These are phyloP conservation scores for Xerus rutilus DNA, from an alignment of 2,797 vertebrate species.

Conservation along the genomic window DNA sequence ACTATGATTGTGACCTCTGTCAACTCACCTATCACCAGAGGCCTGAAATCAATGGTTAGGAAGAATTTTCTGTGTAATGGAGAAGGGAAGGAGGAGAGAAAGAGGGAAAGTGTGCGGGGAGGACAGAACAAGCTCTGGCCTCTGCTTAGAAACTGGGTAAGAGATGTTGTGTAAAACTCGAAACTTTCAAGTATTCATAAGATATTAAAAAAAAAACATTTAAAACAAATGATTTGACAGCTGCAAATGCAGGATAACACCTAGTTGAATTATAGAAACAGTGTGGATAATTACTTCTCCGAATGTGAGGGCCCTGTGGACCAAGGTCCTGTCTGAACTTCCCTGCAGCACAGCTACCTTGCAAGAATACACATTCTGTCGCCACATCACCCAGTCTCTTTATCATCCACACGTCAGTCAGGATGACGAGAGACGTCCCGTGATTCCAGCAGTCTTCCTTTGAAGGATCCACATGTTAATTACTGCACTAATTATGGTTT, in stretches of 20 bases:
- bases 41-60: constrained; percentile 82
- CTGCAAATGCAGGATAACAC: constrained; percentile 90
- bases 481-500: constrained; percentile 92
- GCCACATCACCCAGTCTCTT: constrained; percentile 88
- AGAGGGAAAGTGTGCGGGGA: no score
- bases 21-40: constrained; percentile 80
- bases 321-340: constrained; percentile 86
- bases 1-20: constrained; percentile 69
- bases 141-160: constrained; percentile 83
- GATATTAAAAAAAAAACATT: constrained; percentile 85
- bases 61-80: constrained; percentile 67
- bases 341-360: constrained; percentile 86
- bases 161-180: constrained; percentile 81
- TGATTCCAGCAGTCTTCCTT: constrained; percentile 88
- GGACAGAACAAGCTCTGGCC: constrained; percentile 35
- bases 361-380: constrained; percentile 83
- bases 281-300: constrained; percentile 90
- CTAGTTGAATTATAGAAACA: constrained; percentile 90
- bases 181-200: constrained; percentile 87
- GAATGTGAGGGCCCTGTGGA: constrained; percentile 85
- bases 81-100: not conserved
- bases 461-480: constrained; percentile 90
- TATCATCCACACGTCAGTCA: constrained; percentile 87
- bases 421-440: constrained; percentile 87
- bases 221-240: constrained; percentile 89